These are phyloP conservation scores for Drosophila gunungcola DNA, from an alignment of 1,140 invertebrate genomes.

Conservation along the genomic window DNA sequence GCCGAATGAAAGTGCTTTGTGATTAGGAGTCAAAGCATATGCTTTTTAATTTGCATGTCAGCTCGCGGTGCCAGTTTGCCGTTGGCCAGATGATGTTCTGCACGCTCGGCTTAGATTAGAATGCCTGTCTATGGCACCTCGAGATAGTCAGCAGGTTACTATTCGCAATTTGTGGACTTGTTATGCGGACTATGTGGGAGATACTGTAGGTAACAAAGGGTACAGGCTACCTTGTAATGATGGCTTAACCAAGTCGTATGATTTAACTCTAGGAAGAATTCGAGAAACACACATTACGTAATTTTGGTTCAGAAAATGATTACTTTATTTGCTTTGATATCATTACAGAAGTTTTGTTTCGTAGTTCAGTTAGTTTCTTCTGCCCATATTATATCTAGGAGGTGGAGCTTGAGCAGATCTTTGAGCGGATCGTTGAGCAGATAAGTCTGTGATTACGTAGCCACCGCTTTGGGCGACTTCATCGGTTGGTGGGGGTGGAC, in stretches of 20 bases:
- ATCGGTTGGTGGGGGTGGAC: too few relatives aligned
- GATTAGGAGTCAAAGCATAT: constrained; percentile 57
- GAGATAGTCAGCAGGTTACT: neutral
- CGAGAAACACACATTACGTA: too few relatives aligned
- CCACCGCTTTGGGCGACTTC: neutral
- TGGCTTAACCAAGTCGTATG: too few relatives aligned
- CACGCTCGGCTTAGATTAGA: constrained; percentile 1
- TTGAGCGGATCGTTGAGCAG: too few relatives aligned
- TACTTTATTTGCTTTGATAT: too few relatives aligned
- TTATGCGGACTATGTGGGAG: neutral
- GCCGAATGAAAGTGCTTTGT: constrained; percentile 51
- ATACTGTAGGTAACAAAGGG: neutral
- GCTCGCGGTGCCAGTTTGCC: constrained; percentile 32
- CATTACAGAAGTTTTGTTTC: too few relatives aligned
- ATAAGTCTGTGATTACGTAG: neutral
- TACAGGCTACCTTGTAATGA: too few relatives aligned
- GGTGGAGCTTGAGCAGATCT: too few relatives aligned
- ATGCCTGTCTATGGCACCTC: constrained; percentile 3
- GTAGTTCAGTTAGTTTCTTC: neutral
- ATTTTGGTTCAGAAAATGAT: too few relatives aligned
- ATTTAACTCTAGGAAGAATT: too few relatives aligned
- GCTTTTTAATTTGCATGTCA: constrained; percentile 65
- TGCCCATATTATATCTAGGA: neutral
- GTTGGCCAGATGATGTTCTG: constrained; percentile 1
- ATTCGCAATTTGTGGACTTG: neutral